Evolutionary conservation across 64 coral and sea anemone genomes (phyloP).

Genomic region (Orbicella faveolata): DNA sequence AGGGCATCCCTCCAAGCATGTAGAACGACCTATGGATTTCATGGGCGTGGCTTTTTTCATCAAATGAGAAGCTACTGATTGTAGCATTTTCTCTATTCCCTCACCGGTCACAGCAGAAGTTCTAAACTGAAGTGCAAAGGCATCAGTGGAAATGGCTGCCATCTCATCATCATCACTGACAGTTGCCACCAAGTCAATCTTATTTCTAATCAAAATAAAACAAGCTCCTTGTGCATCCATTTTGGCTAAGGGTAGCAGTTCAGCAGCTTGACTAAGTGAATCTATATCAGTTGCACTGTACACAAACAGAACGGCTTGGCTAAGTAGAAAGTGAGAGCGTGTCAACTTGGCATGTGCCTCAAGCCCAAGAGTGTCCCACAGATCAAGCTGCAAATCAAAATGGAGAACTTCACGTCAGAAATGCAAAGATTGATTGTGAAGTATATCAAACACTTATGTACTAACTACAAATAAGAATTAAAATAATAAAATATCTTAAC

Average conservation of each 20-base stretch:
- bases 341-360: conserved; percentile 5
- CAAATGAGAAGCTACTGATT: not conserved
- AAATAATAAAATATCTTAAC: too few species aligned
- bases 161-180: not conserved
- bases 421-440: too few species aligned
- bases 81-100: conserved; percentile 11
- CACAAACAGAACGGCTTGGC: conserved; percentile 34
- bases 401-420: too few species aligned
- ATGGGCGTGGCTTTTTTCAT: conserved; percentile 11
- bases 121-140: not conserved
- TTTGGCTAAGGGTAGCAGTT: not conserved
- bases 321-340: conserved; percentile 15
- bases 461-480: too few species aligned
- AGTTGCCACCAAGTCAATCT: conserved; percentile 21
- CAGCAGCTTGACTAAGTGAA: not conserved
- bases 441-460: too few species aligned
- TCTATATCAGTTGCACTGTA: conserved; percentile 40
- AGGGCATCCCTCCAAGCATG: not conserved
- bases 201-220: conserved; percentile 19
- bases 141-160: not conserved
- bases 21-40: not conserved
- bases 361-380: conserved; percentile 36
- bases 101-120: conserved; percentile 16
- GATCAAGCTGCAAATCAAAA: conserved; percentile 14
- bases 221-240: conserved; percentile 19